Evolutionary conservation across 2,113 vertebrate genomes (phyloP).

Genomic region (Neopipo cinnamomea): DNA sequence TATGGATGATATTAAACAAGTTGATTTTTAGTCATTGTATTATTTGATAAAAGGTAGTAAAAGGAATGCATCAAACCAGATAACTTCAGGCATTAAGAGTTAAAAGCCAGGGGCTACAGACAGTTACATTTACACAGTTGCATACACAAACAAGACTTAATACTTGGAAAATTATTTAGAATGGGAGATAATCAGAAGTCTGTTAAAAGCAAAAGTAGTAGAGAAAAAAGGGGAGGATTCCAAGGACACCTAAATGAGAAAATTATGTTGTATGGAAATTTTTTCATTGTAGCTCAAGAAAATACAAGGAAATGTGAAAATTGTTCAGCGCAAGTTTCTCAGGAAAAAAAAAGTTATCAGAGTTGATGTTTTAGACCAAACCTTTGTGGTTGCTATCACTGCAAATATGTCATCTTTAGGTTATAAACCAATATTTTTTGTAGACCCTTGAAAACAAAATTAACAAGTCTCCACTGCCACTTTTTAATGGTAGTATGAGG

Average conservation of each 20-base stretch:
- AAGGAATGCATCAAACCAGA: background rate
- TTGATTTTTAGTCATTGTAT: background rate
- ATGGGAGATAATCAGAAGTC: background rate
- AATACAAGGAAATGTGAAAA: background rate
- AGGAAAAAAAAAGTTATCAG: background rate
- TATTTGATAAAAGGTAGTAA: background rate
- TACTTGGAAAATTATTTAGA: background rate
- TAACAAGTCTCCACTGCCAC: background rate
- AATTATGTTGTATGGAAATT: background rate
- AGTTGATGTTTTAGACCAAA: background rate
- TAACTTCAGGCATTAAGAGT: background rate
- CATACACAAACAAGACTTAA: background rate
- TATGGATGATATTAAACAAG: background rate
- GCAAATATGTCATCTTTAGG: background rate
- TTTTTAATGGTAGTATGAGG: background rate
- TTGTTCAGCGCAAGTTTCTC: background rate
- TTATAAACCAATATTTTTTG: background rate
- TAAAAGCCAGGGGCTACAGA: background rate
- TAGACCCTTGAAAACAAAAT: background rate
- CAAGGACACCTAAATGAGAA: background rate
- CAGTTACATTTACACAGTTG: background rate
- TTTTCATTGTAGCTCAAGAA: background rate
- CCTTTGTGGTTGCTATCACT: background rate
- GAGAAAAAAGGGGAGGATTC: background rate
- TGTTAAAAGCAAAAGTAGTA: background rate